Conservation (phyloP, 2,888 invertebrate species). For the Conchocele bisecta region DNA sequence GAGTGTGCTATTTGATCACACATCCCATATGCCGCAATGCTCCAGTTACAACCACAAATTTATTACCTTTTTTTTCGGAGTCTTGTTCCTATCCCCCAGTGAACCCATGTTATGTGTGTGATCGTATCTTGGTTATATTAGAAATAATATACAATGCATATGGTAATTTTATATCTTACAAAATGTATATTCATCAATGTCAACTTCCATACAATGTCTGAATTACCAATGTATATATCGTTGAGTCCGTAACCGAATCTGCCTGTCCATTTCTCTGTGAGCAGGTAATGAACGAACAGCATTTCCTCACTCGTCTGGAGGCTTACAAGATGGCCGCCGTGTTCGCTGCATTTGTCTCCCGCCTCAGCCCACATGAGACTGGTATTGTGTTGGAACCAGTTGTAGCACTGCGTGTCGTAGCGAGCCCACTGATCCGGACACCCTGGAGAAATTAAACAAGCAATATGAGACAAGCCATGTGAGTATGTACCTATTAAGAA, state of each 20-base stretch:
- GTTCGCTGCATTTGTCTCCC: constrained; percentile 58
- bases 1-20: too few species aligned
- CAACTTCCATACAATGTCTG: too few species aligned
- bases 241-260: constrained; percentile 35
- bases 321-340: constrained; percentile 75
- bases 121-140: too few species aligned
- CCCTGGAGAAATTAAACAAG: constrained; percentile 12
- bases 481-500: not conserved
- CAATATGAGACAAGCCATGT: not conserved
- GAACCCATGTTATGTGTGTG: too few species aligned
- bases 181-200: too few species aligned
- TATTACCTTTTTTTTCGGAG: too few species aligned
- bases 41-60: too few species aligned
- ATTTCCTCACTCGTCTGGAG: constrained; percentile 75
- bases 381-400: constrained; percentile 39
- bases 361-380: constrained; percentile 75
- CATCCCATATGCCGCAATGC: too few species aligned
- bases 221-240: constrained; percentile 72
- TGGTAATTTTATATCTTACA: too few species aligned
- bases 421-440: constrained; percentile 38
- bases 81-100: too few species aligned
- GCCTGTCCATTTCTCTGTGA: constrained; percentile 68
- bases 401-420: constrained; percentile 42
- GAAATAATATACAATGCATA: too few species aligned
- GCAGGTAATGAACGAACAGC: constrained; percentile 72